Base-by-base conservation (phyloP, 2,797 vertebrate genomes). In the Carduelis carduelis region DNA sequence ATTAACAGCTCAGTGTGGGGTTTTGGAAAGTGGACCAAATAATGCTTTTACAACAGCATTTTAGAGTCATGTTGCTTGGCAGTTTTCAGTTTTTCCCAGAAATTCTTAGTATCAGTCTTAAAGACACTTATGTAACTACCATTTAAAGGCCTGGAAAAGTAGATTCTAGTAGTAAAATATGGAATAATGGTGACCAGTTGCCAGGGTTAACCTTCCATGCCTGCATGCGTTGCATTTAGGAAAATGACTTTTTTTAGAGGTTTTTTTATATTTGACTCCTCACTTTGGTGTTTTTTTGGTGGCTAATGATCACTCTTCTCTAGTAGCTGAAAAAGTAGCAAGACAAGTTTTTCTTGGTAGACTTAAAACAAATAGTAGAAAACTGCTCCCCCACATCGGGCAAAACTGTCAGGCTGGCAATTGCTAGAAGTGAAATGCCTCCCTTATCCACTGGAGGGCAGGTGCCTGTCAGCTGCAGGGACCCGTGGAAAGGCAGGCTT, bases 361-460 rank as follows among this genome's bases (percentile, higher is more conserved):
- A 32, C 12, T 81, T 76, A 19, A 19, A 56, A 19, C 9, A 63
- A 46, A 24, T 14, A 56, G 4, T 39, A 39, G 14, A 15, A 56
- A 47, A 61, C 59, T 84, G n/a, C n/a, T 57, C 1, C 3, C 15
- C 28, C 3, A 0, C 41, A 8, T 32, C 1, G 4, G 27, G 11
- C 18, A 28, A 28, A 57, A 53, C 57, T 70, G 37, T 53, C 46
- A 47, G 68, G 30, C 49, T 39, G 64, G 20, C 5, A 70, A 2
- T 28, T 76, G 71, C 26, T 60, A 43, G n/a, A 61, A 41, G 41
- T 74, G 43, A 81, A 96, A 78, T 97, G 83, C 87, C 77, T 92
- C 28, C 28, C 3, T 92, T 88, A 83, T 74, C 97, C 97, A 94
- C 94, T 90, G 96, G 97, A 97, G 97, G 97, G 97, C 95, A 95